Base-by-base conservation (phyloP, 2,113 vertebrate genomes). In the Carassius auratus region DNA sequence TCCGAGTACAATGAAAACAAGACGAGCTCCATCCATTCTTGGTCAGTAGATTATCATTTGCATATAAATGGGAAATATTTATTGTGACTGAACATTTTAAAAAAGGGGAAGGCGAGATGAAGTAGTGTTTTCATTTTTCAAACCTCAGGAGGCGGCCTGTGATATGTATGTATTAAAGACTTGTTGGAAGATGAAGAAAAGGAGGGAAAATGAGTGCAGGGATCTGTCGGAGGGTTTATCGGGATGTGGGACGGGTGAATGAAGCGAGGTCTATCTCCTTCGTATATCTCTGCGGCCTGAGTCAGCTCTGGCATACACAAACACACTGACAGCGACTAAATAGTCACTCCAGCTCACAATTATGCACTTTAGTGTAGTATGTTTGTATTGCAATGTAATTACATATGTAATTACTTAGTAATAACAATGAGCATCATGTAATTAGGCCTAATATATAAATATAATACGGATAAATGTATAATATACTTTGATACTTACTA, bases 51-150 rank as follows among this genome's bases (percentile, higher is more conserved):
- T 95, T 92, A 94, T 94, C 91, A 95, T 95, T 95, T 95, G 93
- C 94, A 95, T 95, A 95, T 94, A 95, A 95, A 95, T 95, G 93
- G 93, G 33, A 93, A 95, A 94, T 95, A 93, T 95, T 95, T 95
- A 95, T 94, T 95, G 91, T 93, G 90, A 93, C 91, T 88, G 85
- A 90, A 90, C 87, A 85, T 86, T 30, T 30, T 91, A 92, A 86
- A 86, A 71, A 38, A 87, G 62, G 30, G 55, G 62, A 50, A 89
- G 83, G 57, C 64, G 48, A 77, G 80, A 87, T 86, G 92, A 93
- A 94, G 92, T 92, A 93, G 93, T 92, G 89, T 92, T 92, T 91
- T 94, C 91, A 92, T 94, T 94, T 94, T 93, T 94, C 92, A 93
- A 92, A 88, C 92, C 91, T 93, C 91, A 87, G 17, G 86, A 91